These are phyloP conservation scores for Actenoides lindsayi DNA, from an alignment of 2,113 vertebrate species.

Conservation along the genomic window DNA sequence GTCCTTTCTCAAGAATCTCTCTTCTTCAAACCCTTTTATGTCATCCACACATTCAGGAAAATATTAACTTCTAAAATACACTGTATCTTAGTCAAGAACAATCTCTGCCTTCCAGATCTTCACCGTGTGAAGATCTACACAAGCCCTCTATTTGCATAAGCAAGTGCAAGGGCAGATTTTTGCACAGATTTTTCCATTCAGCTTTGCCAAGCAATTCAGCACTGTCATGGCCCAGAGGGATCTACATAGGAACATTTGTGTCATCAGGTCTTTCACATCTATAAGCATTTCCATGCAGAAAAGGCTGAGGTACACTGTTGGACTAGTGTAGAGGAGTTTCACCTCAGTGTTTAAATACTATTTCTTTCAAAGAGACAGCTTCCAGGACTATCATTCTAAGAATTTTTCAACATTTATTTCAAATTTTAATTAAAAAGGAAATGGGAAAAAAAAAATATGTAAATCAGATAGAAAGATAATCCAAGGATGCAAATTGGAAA, in stretches of 20 bases:
- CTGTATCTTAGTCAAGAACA: background rate
- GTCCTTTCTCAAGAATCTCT: background rate
- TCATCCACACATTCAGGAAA: background rate
- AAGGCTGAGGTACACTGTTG: background rate
- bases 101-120: background rate
- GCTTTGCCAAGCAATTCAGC: background rate
- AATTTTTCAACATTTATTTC: background rate
- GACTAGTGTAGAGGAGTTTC: background rate
- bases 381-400: background rate
- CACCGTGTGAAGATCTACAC: background rate
- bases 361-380: background rate
- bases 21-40: background rate
- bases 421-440: background rate
- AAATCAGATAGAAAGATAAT: background rate
- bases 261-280: background rate
- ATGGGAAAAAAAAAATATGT: background rate
- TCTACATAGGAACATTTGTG: background rate
- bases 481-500: background rate
- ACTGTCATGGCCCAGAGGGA: background rate
- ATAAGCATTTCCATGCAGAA: background rate
- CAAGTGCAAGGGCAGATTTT: constrained; percentile 9
- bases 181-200: constrained; percentile 12
- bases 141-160: background rate
- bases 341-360: background rate
- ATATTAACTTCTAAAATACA: background rate